These are phyloP conservation scores for Zaprionus ornatus DNA, from an alignment of 1,140 invertebrate species.

Conservation along the genomic window DNA sequence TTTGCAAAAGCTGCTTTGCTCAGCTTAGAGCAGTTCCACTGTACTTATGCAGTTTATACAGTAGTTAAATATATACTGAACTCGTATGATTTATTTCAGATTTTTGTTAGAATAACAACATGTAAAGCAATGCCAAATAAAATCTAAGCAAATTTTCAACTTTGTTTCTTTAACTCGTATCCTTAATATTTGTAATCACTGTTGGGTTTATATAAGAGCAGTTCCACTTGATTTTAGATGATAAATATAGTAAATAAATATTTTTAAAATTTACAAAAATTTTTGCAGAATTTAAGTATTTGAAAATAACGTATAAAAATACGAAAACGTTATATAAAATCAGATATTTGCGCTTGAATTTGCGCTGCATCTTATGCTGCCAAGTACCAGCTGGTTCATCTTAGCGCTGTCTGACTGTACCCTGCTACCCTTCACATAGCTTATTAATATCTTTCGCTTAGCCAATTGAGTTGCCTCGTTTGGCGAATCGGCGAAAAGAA, in stretches of 20 bases:
- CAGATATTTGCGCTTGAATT: background rate
- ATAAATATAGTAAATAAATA: no score
- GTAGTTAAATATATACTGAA: background rate
- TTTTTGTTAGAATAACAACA: background rate
- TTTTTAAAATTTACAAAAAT: background rate
- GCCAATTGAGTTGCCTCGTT: conserved; percentile 38
- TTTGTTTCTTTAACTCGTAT: background rate
- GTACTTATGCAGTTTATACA: background rate
- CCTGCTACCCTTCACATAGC: background rate
- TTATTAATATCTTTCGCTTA: conserved; percentile 27
- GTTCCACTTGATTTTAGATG: background rate
- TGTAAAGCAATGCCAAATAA: background rate
- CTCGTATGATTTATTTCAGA: background rate
- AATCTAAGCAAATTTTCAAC: background rate
- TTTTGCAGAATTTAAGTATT: background rate
- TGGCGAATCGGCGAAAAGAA: conserved; percentile 1
- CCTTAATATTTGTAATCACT: background rate
- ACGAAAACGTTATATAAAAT: background rate
- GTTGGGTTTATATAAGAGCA: background rate
- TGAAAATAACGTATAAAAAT: background rate
- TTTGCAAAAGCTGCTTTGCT: background rate
- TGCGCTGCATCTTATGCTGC: background rate
- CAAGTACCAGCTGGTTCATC: background rate
- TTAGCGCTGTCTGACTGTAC: background rate
- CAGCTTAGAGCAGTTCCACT: background rate